A percentile compares a stretch with the other conserved stretches of the same genome.
Conservation (phyloP, 2,113 vertebrate genomes). For the Lates calcarifer region DNA sequence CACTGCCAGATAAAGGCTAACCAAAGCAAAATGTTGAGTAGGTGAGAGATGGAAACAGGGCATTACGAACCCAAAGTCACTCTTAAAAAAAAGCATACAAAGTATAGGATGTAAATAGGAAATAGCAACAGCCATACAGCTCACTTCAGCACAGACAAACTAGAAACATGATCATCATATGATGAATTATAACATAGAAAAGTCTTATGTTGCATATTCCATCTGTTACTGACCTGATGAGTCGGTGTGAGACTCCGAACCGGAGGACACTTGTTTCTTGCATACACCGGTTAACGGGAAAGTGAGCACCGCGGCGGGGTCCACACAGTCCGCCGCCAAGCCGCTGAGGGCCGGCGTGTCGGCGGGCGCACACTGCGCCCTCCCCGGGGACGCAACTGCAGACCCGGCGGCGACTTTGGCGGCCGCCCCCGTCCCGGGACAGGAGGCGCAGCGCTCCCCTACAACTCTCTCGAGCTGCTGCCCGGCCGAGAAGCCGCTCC, state of each 20-base stretch:
- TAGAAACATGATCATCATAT: not conserved
- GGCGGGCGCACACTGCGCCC: constrained; percentile 69
- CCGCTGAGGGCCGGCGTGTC: constrained; percentile 80
- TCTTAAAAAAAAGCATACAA: not conserved
- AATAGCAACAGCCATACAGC: too few species aligned
- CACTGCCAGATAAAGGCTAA: not conserved
- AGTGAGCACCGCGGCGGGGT: constrained; percentile 89
- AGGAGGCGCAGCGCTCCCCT: constrained; percentile 86
- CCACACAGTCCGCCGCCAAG: constrained; percentile 88
- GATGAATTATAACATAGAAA: not conserved
- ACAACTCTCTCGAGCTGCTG: constrained; percentile 92
- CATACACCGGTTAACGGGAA: constrained; percentile 86
- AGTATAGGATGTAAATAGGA: too few species aligned
- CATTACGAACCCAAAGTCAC: not conserved
- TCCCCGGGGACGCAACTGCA: constrained; percentile 57
- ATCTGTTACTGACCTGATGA: constrained; percentile 90
- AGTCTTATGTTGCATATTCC: not conserved
- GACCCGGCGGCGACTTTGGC: constrained; percentile 56
- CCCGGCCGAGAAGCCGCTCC: constrained; percentile 93
- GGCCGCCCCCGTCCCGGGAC: constrained; percentile 65
- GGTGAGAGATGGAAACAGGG: not conserved
- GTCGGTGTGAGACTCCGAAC: constrained; percentile 93
- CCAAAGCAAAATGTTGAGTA: constrained; percentile 10
- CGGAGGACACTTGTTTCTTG: constrained; percentile 92
- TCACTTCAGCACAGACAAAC: not conserved